These are phyloP conservation scores for Myotis pilosus DNA, from an alignment of 2,797 vertebrate genomes.

Conservation along the genomic window DNA sequence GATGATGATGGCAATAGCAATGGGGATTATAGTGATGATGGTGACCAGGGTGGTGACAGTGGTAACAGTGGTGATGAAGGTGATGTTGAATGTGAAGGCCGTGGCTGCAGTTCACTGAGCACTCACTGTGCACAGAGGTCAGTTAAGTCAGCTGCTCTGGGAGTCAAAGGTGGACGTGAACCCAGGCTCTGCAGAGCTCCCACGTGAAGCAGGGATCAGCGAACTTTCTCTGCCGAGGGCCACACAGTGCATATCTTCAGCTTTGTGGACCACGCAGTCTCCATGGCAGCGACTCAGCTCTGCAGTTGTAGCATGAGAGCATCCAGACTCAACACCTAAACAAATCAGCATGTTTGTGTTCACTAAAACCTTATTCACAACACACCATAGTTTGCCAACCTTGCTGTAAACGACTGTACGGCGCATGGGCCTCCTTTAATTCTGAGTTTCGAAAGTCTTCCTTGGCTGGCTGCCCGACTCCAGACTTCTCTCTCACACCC, in stretches of 20 bases:
- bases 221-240: background rate
- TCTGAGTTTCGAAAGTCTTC: background rate
- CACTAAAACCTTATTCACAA: too few species aligned
- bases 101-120: background rate
- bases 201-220: background rate
- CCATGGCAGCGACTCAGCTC: background rate
- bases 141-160: background rate
- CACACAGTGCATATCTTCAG: background rate
- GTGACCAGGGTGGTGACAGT: too few species aligned
- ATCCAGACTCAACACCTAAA: fast-evolving
- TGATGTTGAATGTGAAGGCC: background rate
- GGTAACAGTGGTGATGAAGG: too few species aligned
- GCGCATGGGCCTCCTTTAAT: background rate
- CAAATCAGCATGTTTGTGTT: background rate
- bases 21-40: fast-evolving
- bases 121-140: background rate
- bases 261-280: background rate
- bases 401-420: fast-evolving
- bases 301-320: background rate
- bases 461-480: background rate
- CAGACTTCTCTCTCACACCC: background rate
- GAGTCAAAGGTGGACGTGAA: fast-evolving
- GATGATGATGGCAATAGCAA: fast-evolving
- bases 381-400: background rate
- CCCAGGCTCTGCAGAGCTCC: background rate